These are phyloP conservation scores for Phainopepla nitens DNA, from an alignment of 2,113 vertebrate species.

Conservation along the genomic window DNA sequence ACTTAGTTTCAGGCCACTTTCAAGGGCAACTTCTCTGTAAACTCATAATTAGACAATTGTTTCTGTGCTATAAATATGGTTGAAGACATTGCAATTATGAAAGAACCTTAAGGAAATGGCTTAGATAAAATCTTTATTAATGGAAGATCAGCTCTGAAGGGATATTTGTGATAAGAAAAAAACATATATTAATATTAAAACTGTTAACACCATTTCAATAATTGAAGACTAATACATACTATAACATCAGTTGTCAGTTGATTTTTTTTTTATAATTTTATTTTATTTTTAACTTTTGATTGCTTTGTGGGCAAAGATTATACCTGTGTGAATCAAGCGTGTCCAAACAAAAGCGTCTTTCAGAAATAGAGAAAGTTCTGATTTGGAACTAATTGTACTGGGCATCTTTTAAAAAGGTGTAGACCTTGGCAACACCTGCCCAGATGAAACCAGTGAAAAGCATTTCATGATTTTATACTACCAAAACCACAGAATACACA, in stretches of 20 bases:
- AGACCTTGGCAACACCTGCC: background rate
- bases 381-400: background rate
- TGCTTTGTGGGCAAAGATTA: background rate
- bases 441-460: background rate
- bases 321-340: background rate
- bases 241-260: background rate
- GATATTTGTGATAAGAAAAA: background rate
- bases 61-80: background rate
- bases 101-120: background rate
- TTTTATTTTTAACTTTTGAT: background rate
- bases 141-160: background rate
- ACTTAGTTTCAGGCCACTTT: background rate
- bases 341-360: background rate
- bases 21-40: background rate
- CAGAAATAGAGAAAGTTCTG: background rate
- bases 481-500: background rate
- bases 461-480: background rate
- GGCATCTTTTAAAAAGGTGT: background rate
- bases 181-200: background rate
- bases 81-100: background rate
- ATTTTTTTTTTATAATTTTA: background rate
- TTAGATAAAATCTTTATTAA: background rate
- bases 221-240: background rate
- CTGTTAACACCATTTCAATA: background rate
- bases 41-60: background rate